phyloP scores from a whole-genome alignment of 2,888 invertebrate genomes.

The Cheilosia variabilis region DNA sequence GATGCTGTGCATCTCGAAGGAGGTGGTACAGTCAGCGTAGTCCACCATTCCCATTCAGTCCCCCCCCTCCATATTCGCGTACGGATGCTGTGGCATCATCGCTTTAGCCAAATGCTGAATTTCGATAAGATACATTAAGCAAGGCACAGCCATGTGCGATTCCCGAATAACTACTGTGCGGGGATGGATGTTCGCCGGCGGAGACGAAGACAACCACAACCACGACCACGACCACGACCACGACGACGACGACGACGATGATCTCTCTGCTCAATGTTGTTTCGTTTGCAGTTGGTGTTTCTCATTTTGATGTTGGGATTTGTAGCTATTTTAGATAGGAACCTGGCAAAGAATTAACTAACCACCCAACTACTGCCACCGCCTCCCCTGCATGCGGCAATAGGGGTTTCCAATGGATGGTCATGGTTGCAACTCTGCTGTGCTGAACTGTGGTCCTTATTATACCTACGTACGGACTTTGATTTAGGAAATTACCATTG shows the following conservation, averaged over 20 bases:
- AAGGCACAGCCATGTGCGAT: constrained; percentile 76
- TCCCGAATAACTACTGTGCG: constrained; percentile 76
- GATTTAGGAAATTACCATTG: constrained; percentile 73
- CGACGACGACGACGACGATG: constrained; percentile 32
- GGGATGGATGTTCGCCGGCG: constrained; percentile 44
- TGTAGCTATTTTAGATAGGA: constrained; percentile 75
- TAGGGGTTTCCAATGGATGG: constrained; percentile 23
- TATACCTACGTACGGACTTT: constrained; percentile 54
- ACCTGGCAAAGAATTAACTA: constrained; percentile 73
- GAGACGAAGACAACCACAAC: constrained; percentile 38
- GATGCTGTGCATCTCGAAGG: constrained; percentile 60
- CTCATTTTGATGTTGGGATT: constrained; percentile 75
- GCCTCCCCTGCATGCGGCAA: constrained; percentile 1
- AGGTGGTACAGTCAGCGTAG: constrained; percentile 63
- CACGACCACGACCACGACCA: constrained; percentile 25
- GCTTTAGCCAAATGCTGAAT: constrained; percentile 76
- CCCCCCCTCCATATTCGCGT: constrained; percentile 12
- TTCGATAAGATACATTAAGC: constrained; percentile 76
- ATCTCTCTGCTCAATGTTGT: constrained; percentile 64
- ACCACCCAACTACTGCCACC: constrained; percentile 68
- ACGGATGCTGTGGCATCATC: constrained; percentile 62
- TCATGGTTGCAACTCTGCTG: constrained; percentile 9
- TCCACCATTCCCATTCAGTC: constrained; percentile 39
- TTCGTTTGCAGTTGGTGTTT: constrained; percentile 68
- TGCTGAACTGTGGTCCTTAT: constrained; percentile 45